Evolutionary conservation across 2,797 vertebrate species (phyloP).

Genomic region (Malurus splendens): DNA sequence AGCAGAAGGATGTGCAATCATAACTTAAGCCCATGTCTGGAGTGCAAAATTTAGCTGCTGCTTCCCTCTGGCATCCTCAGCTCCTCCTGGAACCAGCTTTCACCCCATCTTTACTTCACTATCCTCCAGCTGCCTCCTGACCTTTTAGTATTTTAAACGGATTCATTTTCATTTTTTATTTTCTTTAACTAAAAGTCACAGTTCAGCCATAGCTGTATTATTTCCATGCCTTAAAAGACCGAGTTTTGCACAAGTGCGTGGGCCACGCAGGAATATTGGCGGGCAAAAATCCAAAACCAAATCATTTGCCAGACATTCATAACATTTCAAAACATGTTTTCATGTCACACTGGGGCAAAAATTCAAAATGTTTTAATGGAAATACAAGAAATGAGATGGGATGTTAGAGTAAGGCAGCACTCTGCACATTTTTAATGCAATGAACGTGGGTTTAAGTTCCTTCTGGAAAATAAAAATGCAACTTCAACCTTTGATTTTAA

Average conservation of each 20-base stretch:
- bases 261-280: slow-evolving; percentile 1
- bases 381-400: slow-evolving; percentile 7
- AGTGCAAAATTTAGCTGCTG: not conserved
- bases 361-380: not conserved
- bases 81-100: not conserved
- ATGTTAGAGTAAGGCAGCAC: not conserved
- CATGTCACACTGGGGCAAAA: not conserved
- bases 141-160: not conserved
- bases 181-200: not conserved
- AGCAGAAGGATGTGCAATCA: not conserved
- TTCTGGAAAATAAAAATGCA: not conserved
- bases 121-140: not conserved
- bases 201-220: not conserved
- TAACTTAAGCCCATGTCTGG: not conserved
- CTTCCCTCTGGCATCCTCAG: not conserved
- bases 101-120: not conserved
- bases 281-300: slow-evolving; percentile 19
- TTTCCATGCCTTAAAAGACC: not conserved
- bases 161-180: not conserved
- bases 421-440: not conserved
- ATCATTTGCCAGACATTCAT: slow-evolving; percentile 18
- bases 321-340: slow-evolving; percentile 36
- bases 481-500: not conserved
- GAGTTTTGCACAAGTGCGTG: not conserved
- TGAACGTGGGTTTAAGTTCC: not conserved